phyloP scores from a whole-genome alignment of 2,797 vertebrate genomes.

The Octomys mimax region DNA sequence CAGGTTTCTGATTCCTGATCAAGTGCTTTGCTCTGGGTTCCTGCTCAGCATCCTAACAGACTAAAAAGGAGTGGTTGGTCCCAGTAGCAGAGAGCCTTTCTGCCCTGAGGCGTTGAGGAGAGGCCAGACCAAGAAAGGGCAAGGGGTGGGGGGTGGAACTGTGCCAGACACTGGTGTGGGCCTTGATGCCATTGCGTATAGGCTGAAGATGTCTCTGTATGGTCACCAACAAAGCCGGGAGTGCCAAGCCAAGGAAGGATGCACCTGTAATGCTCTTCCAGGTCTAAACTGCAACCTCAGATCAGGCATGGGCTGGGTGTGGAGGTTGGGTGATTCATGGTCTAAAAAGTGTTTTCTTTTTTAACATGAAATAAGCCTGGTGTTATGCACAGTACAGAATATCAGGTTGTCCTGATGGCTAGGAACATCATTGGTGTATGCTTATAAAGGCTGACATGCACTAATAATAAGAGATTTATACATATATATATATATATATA shows the following conservation, averaged over 20 bases:
- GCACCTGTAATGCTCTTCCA: background rate
- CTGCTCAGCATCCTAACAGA: background rate
- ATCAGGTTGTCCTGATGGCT: background rate
- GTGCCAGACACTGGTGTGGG: background rate
- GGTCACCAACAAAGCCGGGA: rapidly evolving
- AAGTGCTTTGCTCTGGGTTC: background rate
- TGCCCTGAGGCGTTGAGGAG: too few species aligned
- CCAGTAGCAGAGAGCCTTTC: background rate
- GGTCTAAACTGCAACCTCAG: background rate
- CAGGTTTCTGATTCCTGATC: background rate
- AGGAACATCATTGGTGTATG: background rate
- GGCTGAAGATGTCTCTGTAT: background rate
- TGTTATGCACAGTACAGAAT: background rate
- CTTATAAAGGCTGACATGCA: background rate
- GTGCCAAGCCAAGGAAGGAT: background rate
- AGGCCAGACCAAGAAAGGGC: background rate
- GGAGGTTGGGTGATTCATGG: background rate
- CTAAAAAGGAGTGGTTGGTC: background rate
- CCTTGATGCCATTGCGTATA: rapidly evolving
- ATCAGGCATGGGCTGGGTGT: background rate
- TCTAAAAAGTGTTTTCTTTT: background rate
- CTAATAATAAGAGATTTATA: too few species aligned
- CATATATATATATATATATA: too few species aligned
- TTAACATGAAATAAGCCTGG: background rate
- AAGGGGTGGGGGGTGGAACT: background rate